Evolutionary conservation across 2,888 invertebrate genomes (phyloP).

Genomic region (Drosophila robusta): DNA sequence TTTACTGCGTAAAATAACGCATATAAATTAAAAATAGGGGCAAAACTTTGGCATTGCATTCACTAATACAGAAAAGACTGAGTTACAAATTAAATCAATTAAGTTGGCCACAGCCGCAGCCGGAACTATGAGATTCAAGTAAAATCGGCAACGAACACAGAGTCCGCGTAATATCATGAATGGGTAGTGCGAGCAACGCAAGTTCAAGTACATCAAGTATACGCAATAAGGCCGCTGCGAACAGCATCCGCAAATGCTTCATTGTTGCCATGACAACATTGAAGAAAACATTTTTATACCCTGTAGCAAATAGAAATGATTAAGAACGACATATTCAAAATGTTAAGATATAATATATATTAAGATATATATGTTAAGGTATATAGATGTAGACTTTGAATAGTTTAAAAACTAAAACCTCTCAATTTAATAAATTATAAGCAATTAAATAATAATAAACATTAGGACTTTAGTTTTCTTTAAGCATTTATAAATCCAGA

Average conservation of each 20-base stretch:
- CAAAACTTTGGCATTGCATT: constrained; percentile 42
- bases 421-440: too few relatives aligned
- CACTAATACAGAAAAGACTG: constrained; percentile 9
- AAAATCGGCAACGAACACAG: constrained; percentile 11
- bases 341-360: too few relatives aligned
- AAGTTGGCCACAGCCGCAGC: constrained; percentile 37
- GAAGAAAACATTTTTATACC: constrained; percentile 5
- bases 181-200: constrained; percentile 41
- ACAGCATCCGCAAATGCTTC: constrained; percentile 41
- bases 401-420: too few relatives aligned
- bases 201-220: constrained; percentile 62
- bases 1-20: constrained; percentile 59
- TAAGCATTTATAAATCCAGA: too few relatives aligned
- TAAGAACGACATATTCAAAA: too few relatives aligned
- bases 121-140: constrained; percentile 36
- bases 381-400: too few relatives aligned
- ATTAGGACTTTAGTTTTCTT: too few relatives aligned
- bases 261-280: constrained; percentile 6
- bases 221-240: constrained; percentile 46
- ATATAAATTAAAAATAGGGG: constrained; percentile 66
- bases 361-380: too few relatives aligned
- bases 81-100: constrained; percentile 61
- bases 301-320: not conserved
- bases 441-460: too few relatives aligned
- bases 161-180: constrained; percentile 46